These are phyloP conservation scores for Eutolmus rufibarbis DNA, from an alignment of 2,888 invertebrate genomes.

Conservation along the genomic window DNA sequence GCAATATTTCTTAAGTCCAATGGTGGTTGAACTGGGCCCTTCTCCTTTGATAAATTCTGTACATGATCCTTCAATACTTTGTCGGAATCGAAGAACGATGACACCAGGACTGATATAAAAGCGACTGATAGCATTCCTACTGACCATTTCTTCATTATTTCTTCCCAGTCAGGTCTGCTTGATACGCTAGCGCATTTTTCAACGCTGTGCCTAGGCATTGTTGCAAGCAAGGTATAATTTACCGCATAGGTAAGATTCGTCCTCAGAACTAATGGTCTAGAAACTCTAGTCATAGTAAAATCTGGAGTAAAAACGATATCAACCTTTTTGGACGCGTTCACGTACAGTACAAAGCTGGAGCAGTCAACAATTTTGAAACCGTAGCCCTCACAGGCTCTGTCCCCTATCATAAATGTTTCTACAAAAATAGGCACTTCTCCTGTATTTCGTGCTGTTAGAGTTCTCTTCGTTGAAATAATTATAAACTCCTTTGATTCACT, in stretches of 20 bases:
- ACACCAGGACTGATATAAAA: conserved; percentile 71
- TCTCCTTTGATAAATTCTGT: conserved; percentile 64
- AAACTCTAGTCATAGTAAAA: conserved; percentile 79
- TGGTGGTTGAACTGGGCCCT: conserved; percentile 67
- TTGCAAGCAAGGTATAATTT: conserved; percentile 75
- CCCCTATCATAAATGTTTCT: conserved; percentile 71
- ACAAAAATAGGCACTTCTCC: conserved; percentile 87
- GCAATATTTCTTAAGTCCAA: conserved; percentile 67
- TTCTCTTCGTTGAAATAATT: conserved; percentile 68
- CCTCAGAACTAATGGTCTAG: conserved; percentile 68
- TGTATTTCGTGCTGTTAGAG: conserved; percentile 87
- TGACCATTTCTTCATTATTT: conserved; percentile 71
- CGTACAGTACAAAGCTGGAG: conserved; percentile 72
- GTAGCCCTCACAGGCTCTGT: conserved; percentile 76
- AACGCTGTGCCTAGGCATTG: conserved; percentile 69
- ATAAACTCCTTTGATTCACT: conserved; percentile 8
- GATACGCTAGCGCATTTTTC: conserved; percentile 73
- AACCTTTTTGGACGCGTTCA: conserved; percentile 77
- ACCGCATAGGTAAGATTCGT: conserved; percentile 70
- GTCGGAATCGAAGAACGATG: conserved; percentile 76
- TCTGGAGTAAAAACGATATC: conserved; percentile 90
- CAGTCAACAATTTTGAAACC: conserved; percentile 83
- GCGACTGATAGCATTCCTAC: conserved; percentile 69
- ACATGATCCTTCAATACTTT: conserved; percentile 67
- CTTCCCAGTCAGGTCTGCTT: conserved; percentile 80